Evolutionary conservation across 2,113 vertebrate genomes (phyloP), one percentile per base, ranked within the genome.

Genomic region (Ailurus styani): DNA sequence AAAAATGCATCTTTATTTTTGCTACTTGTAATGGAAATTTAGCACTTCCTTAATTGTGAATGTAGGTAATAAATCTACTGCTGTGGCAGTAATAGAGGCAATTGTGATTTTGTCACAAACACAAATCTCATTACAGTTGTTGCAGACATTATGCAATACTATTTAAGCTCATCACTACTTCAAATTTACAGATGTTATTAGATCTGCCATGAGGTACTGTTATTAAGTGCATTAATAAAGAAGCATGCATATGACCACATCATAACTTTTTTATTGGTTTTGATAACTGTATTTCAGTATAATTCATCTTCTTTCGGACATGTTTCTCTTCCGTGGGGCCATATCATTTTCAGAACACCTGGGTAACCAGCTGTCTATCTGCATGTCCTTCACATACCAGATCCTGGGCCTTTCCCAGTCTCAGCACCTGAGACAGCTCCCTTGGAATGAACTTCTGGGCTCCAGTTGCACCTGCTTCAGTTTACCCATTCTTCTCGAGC

Each of bases 151-250:
- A 20, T 90, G 75, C 84, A 94, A 92, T 72, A 82, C 25, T 64
- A 2, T 47, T 64, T 79, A 90, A 45, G 47, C 14, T 90, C 66
- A 78, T 94, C 57, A 10, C n/a, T 64, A 64, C 81, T 88, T 97
- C 91, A 94, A 37, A 93, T 66, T 57, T 90, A 55, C 55, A 55
- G 62, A 89, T 68, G 37, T 93, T 96, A 88, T 95, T 96, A 66
- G 54, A 79, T 73, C 31, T 84, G 29, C 75, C 87, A 20, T 20
- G 64, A 90, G 68, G 83, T 87, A 72, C 31, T 92, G 25, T 90
- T 90, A 91, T 90, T 97, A 84, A 92, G 87, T 90, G 31, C 70
- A 52, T 77, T 96, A 82, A 96, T 93, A 75, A 82, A 91, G 52
- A 95, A 83, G 42, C 17, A 23, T 12, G 82, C 52, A 57, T n/a